Percentiles rank a stretch among this genome's conserved stretches.
phyloP scores from a whole-genome alignment of 2,113 vertebrate species.

The Corythaixoides concolor region DNA sequence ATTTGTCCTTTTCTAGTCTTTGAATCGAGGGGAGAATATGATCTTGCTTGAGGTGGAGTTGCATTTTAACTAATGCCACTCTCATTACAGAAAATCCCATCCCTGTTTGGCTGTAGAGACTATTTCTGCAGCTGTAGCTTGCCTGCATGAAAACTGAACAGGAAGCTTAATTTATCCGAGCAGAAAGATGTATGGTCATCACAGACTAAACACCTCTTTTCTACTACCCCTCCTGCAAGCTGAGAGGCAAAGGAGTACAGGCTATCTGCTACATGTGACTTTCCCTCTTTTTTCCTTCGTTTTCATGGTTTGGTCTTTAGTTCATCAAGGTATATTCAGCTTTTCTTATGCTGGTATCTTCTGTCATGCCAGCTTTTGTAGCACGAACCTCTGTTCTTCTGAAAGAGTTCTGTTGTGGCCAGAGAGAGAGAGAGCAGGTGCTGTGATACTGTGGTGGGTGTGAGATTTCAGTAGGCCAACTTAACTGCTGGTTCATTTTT shows the following conservation, averaged over 20 bases:
- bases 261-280: not conserved
- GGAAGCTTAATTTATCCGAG: not conserved
- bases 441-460: fast-evolving
- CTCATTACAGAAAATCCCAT: not conserved
- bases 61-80: not conserved
- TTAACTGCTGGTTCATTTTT: not conserved
- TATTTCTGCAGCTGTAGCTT: not conserved
- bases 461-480: not conserved
- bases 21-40: not conserved
- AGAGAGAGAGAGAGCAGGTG: not conserved
- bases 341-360: not conserved
- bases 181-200: not conserved
- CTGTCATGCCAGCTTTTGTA: not conserved
- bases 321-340: not conserved
- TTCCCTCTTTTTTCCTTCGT: not conserved
- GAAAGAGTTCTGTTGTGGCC: not conserved
- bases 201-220: not conserved
- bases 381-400: not conserved
- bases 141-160: not conserved
- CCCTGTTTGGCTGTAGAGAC: not conserved
- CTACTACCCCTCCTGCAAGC: not conserved
- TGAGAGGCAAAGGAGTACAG: not conserved
- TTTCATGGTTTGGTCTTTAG: not conserved
- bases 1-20: not conserved
- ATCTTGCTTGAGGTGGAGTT: not conserved